Evolutionary conservation across 1,140 invertebrate genomes (phyloP).

Genomic region (Mya arenaria): DNA sequence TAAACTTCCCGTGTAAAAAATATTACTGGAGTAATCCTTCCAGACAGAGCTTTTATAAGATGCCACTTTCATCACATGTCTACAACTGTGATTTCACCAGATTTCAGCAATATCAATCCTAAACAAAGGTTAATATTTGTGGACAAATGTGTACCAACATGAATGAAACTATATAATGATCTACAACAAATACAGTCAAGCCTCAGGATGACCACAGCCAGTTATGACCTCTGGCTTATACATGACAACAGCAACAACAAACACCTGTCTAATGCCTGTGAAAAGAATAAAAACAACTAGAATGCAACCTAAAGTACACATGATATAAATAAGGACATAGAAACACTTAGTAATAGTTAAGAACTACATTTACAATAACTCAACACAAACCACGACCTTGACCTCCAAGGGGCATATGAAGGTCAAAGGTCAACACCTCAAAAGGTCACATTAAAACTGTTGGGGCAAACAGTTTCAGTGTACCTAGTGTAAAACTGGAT

Average conservation of each 20-base stretch:
- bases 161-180: background rate
- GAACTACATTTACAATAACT: background rate
- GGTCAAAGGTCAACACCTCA: background rate
- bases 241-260: background rate
- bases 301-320: background rate
- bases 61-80: background rate
- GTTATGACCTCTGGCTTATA: background rate
- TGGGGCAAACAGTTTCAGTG: background rate
- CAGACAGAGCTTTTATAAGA: background rate
- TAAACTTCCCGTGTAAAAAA: background rate
- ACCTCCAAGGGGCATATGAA: background rate
- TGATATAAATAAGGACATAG: conserved; percentile 1
- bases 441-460: background rate
- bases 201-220: background rate
- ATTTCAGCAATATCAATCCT: too few relatives aligned
- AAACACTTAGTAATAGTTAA: background rate
- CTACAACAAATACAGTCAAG: background rate
- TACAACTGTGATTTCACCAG: background rate
- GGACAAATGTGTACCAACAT: background rate
- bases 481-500: background rate
- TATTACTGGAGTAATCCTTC: background rate
- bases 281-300: background rate
- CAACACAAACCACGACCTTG: background rate
- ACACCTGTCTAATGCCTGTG: background rate
- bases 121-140: background rate